Base-by-base conservation (phyloP, 2,113 vertebrate genomes). In the Nicator chloris region DNA sequence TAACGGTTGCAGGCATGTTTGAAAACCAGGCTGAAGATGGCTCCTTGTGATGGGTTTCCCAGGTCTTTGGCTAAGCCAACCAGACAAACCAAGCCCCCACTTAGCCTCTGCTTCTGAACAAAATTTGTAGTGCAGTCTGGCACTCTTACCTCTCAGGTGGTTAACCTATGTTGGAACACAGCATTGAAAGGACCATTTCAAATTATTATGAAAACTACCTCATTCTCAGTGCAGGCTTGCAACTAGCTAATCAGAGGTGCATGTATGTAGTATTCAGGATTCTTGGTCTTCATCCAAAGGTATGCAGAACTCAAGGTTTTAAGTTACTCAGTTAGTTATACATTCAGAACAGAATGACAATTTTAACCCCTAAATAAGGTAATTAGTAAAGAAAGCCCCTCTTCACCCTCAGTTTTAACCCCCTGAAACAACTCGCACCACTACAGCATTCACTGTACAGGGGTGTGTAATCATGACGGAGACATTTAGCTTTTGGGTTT, bases 221-320 rank as follows among this genome's bases (percentile, higher is more conserved):
- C 39, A 3, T 94, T 94, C 87, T 92, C 54, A 45, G 31, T 28
- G 37, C 57, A 56, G 37, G 20, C 79, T 68, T 73, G 68, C 83
- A 95, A 51, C 51, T 60, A 57, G 60, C 66, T 93, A 90, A 94
- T 88, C 88, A 93, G 88, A 90, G 31, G 51, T 93, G 56, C 79
- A 39, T 68, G 84, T 53, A 47, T 86, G 35, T 19, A 82, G 60
- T 53, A 40, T 84, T 92, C 72, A 81, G 40, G 28, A 81, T 94
- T 92, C 60, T 95, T 96, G 92, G 88, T 92, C 76, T 93, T 53
- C 40, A 82, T 93, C 93, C 95, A 96, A 86, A 49, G 35, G 60
- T 88, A 83, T 68, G 69, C 47, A 53, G 72, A 90, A 30, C 82
- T 84, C 5, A 7, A 77, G 54, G 92, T 91, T 95, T 95, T 87